phyloP scores from a whole-genome alignment of 2,113 vertebrate genomes.

The Eonycteris spelaea region DNA sequence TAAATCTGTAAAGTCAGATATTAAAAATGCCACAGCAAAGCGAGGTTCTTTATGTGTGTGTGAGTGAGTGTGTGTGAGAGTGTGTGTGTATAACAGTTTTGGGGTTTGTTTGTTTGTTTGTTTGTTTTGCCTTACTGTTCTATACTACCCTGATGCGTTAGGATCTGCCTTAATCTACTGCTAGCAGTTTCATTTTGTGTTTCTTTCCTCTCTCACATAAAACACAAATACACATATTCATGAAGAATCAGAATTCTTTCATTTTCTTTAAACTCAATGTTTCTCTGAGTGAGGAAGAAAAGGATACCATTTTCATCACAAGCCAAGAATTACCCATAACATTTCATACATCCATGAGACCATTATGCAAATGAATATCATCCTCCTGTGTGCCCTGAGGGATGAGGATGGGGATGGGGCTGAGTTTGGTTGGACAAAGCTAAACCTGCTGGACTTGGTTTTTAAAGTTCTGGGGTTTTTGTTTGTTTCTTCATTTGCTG shows the following conservation, averaged over 20 bases:
- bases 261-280: not conserved
- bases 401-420: not conserved
- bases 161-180: not conserved
- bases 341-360: not conserved
- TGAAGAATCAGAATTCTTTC: not conserved
- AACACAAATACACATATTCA: not conserved
- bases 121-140: not conserved
- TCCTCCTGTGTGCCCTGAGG: not conserved
- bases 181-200: not conserved
- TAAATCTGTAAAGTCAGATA: not conserved
- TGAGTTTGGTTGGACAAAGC: not conserved
- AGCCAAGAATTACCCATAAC: not conserved
- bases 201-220: not conserved
- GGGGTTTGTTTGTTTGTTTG: not conserved
- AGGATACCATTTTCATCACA: not conserved
- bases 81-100: not conserved
- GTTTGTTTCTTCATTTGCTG: not conserved
- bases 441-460: not conserved
- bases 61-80: fast-evolving
- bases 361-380: not conserved
- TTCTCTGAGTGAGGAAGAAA: not conserved
- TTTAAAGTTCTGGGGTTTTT: not conserved
- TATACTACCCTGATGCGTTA: not conserved
- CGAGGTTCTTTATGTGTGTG: not conserved
- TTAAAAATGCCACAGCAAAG: not conserved